A percentile compares a stretch with the other conserved stretches of the same genome.
These are phyloP conservation scores for Stigmatopora argus DNA, from an alignment of 2,113 vertebrate species.

Conservation along the genomic window DNA sequence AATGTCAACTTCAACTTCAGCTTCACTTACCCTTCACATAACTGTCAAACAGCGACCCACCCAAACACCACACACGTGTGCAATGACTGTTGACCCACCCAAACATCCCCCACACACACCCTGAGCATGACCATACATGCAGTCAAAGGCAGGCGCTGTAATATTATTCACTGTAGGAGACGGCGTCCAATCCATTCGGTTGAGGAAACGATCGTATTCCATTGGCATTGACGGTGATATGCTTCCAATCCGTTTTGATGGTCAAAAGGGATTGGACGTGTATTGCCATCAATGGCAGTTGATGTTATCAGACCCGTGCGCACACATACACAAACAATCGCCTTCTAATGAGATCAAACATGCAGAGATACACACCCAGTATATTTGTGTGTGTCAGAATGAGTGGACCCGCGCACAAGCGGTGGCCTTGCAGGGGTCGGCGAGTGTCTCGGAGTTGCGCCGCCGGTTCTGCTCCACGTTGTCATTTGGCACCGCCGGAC, in stretches of 20 bases:
- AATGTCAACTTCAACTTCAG: constrained; percentile 48
- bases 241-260: too few species aligned
- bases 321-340: too few species aligned
- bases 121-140: neutral
- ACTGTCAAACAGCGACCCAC: neutral
- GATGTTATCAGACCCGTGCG: too few species aligned
- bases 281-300: too few species aligned
- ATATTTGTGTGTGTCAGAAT: constrained; percentile 69
- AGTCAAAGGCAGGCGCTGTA: neutral
- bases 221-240: too few species aligned
- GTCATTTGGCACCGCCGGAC: constrained; percentile 87
- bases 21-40: constrained; percentile 5
- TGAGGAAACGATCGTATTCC: too few species aligned
- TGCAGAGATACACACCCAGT: neutral
- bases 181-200: too few species aligned
- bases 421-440: constrained; percentile 70
- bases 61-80: neutral
- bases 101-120: neutral
- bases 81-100: neutral
- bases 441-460: constrained; percentile 73
- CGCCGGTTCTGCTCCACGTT: constrained; percentile 79
- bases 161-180: too few species aligned
- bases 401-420: constrained; percentile 80
- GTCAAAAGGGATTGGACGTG: too few species aligned
- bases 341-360: too few species aligned